Base-by-base conservation (phyloP, 1,140 invertebrate species). In the Hermetia illucens region DNA sequence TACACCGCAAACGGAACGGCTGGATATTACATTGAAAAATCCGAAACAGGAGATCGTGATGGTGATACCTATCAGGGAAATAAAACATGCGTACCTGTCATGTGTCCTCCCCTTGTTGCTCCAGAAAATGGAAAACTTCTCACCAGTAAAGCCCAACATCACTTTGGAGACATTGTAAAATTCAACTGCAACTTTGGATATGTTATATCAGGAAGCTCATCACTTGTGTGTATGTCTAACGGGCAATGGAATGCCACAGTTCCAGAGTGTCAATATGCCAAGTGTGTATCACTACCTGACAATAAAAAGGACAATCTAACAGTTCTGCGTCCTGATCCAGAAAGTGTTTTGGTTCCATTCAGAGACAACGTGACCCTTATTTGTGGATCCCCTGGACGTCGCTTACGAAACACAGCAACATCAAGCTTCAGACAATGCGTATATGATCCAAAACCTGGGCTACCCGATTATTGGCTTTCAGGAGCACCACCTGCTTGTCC, bases 101-200 rank as follows among this genome's bases (percentile, higher is more conserved):
- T 90, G 80, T 97, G 92, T 52, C 81, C 89, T 8, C 53, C 63
- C 3, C 53, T 96, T 15, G 55, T 63, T n/a, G 64, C 78, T 1
- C 91, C 90, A 1, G 82, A 88, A 55, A 94, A 97, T 65, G 92
- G 91, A 31, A 71, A 84, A 47, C 63, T 96, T 24, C 58, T 97
- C 12, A 79, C 86, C 1, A 88, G 84, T 1, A 81, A 82, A 49
- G 66, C 68, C 20, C 70, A 77, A 46, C 91, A 83, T 61, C 84
- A 91, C 48, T 96, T 88, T 60, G 88, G 88, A 1, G 91, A 95
- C 58, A 63, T 86, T 21, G 79, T 94, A 0, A 77, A 72, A 40
- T 97, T 96, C 70, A 83, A 90, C 53, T 98, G 94, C 61, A 76
- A 93, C 49, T 94, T 96, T 62, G 94, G 93, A 10, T 94, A 89